phyloP scores from a whole-genome alignment of 2,888 invertebrate species.

The Brenthis daphne region DNA sequence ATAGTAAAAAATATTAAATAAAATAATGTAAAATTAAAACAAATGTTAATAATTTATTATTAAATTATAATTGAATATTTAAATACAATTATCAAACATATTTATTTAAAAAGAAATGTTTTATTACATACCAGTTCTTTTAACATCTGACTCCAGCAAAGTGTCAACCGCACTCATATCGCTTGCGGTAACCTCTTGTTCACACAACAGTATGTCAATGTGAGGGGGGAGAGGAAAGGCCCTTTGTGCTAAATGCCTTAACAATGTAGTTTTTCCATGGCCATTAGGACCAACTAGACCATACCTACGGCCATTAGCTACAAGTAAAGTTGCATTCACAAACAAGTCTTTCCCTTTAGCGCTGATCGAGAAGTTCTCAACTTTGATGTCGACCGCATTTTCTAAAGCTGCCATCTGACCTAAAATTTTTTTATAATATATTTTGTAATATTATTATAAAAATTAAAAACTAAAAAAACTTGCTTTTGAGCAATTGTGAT shows the following conservation, averaged over 20 bases:
- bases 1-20: not conserved
- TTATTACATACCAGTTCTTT: slow-evolving; percentile 83
- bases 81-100: not conserved
- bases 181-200: slow-evolving; percentile 98
- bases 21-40: not conserved
- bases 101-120: not conserved
- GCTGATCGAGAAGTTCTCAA: slow-evolving; percentile 98
- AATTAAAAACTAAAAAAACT: not conserved
- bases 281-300: slow-evolving; percentile 99
- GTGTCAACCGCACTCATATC: slow-evolving; percentile 96
- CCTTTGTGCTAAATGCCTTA: slow-evolving; percentile 95
- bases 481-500: too few species aligned
- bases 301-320: slow-evolving; percentile 96
- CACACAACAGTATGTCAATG: slow-evolving; percentile 97
- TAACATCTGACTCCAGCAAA: slow-evolving; percentile 95
- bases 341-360: slow-evolving; percentile 99
- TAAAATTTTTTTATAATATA: slow-evolving; percentile 40
- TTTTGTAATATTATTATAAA: not conserved
- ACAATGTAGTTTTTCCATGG: slow-evolving; percentile 98
- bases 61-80: not conserved
- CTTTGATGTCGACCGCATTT: slow-evolving; percentile 98
- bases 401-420: slow-evolving; percentile 91
- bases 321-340: slow-evolving; percentile 95
- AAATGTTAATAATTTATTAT: too few species aligned
- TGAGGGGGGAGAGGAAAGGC: slow-evolving; percentile 97